Conservation (phyloP, 2,113 vertebrate species). For the Rhodinocichla rosea region DNA sequence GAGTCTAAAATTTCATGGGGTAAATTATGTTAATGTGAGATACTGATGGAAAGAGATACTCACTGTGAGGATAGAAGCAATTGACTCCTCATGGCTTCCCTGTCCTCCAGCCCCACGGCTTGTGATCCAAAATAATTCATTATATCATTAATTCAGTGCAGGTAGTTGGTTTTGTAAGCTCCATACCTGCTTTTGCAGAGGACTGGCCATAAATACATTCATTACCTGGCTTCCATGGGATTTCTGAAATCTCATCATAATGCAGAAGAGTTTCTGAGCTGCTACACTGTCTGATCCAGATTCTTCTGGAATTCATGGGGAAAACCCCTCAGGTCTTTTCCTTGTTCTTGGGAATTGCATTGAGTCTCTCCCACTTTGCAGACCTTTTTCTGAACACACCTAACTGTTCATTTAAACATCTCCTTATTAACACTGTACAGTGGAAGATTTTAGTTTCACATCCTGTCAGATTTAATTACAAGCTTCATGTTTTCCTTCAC, state of each 20-base stretch:
- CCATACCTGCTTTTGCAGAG: background rate
- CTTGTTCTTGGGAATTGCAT: background rate
- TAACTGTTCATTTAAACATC: background rate
- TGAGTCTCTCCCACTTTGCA: background rate
- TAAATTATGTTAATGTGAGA: background rate
- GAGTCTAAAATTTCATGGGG: background rate
- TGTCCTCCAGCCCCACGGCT: background rate
- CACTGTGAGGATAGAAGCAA: background rate
- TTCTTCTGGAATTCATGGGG: background rate
- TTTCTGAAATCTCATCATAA: background rate
- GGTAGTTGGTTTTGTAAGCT: background rate
- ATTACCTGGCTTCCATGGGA: background rate
- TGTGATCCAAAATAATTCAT: background rate
- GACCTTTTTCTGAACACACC: background rate
- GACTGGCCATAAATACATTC: background rate
- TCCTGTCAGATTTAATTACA: slow-evolving; percentile 37
- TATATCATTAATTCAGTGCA: background rate
- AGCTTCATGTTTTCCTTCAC: background rate
- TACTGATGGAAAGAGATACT: background rate
- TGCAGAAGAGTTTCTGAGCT: background rate
- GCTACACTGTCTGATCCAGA: background rate
- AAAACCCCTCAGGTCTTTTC: background rate
- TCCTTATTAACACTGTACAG: background rate
- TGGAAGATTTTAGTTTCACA: background rate
- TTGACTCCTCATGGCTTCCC: background rate